These are phyloP conservation scores for Darevskia mixta DNA, from an alignment of 2,797 vertebrate species.

Conservation along the genomic window DNA sequence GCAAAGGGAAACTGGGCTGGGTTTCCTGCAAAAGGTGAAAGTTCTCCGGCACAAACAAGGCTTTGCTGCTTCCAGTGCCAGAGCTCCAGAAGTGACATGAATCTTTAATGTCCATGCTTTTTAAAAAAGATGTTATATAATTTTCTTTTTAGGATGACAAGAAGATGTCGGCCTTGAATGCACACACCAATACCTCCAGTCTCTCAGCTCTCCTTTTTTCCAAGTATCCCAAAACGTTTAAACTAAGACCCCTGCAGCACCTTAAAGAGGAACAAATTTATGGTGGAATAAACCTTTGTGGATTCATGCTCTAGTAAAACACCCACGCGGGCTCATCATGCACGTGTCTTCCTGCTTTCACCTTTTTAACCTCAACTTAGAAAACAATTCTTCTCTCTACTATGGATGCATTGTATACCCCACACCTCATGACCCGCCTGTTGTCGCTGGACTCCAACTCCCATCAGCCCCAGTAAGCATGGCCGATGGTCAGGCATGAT, in stretches of 20 bases:
- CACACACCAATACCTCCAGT: neutral
- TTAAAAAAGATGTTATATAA: neutral
- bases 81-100: neutral
- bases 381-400: neutral
- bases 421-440: no score
- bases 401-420: neutral
- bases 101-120: neutral
- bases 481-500: no score
- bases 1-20: neutral
- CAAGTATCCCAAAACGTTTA: neutral
- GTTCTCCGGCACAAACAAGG: neutral
- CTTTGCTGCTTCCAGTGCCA: neutral
- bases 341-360: neutral
- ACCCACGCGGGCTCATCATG: neutral
- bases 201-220: neutral
- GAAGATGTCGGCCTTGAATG: neutral
- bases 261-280: neutral
- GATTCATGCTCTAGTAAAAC: neutral
- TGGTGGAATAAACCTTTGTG: neutral
- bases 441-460: no score
- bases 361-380: neutral
- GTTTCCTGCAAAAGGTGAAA: neutral
- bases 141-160: constrained; percentile 2
- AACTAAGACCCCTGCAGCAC: neutral
- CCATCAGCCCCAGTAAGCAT: no score